These are phyloP conservation scores for Petrocephalus schoutedeni DNA, from an alignment of 2,797 vertebrate species.

Conservation along the genomic window DNA sequence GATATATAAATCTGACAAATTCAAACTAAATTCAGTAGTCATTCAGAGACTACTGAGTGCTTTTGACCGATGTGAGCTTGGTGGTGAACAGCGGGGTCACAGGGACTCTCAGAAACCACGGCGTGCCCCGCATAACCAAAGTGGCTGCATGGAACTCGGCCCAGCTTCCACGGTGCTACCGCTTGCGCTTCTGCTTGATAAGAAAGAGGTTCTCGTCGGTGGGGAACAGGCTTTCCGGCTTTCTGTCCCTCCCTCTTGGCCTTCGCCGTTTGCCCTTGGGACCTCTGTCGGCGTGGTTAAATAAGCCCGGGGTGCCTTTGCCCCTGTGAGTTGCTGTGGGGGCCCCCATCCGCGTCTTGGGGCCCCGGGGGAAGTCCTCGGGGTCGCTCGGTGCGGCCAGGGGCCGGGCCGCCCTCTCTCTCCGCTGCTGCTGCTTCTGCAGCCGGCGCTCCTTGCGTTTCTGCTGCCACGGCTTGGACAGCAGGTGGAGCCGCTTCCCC, in stretches of 20 bases:
- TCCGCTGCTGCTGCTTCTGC: neutral
- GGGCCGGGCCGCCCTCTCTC: neutral
- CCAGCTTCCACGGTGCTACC: neutral
- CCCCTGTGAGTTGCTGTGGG: neutral
- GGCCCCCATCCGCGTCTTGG: neutral
- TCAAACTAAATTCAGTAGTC: neutral
- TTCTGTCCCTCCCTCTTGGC: constrained; percentile 33
- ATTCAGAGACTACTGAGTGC: neutral
- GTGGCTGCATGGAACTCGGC: neutral
- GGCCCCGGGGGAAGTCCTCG: constrained; percentile 55
- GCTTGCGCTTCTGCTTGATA: constrained; percentile 62
- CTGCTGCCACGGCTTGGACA: constrained; percentile 10
- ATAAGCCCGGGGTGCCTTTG: constrained; percentile 13
- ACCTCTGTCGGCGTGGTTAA: constrained; percentile 3
- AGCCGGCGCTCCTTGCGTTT: constrained; percentile 9
- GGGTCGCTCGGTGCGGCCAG: neutral
- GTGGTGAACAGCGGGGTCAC: neutral
- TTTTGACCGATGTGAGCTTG: neutral
- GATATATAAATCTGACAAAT: neutral
- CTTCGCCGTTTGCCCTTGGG: constrained; percentile 27
- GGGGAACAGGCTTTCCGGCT: constrained; percentile 35
- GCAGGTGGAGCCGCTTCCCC: constrained; percentile 50
- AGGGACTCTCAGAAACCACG: neutral
- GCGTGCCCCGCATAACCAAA: neutral
- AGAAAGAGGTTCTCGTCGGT: constrained; percentile 62